These are phyloP conservation scores for Trogon melanurus DNA, from an alignment of 2,113 vertebrate species.

Conservation along the genomic window DNA sequence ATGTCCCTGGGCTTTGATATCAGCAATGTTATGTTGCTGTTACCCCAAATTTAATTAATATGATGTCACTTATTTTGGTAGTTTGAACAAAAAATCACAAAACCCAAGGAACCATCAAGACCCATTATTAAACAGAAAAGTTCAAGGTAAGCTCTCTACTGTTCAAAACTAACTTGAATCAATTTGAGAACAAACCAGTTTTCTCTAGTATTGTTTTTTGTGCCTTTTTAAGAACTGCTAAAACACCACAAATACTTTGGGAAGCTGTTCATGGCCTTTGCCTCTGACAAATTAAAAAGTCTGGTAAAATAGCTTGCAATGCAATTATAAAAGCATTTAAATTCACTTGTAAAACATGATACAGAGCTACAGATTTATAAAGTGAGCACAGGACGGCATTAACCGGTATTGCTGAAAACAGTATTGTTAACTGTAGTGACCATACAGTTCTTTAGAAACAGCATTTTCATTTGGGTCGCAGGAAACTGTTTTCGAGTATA, in stretches of 20 bases:
- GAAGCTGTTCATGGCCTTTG: not conserved
- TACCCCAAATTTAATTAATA: not conserved
- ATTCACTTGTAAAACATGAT: not conserved
- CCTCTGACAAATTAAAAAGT: not conserved
- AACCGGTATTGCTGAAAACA: not conserved
- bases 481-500: not conserved
- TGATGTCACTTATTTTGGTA: conserved; percentile 63
- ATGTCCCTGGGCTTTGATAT: not conserved
- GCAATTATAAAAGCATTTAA: not conserved
- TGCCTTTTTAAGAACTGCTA: not conserved
- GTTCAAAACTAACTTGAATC: not conserved
- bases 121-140: conserved; percentile 84
- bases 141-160: conserved; percentile 83
- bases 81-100: conserved; percentile 87
- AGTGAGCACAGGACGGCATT: not conserved
- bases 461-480: not conserved
- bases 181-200: not conserved
- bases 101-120: conserved; percentile 74
- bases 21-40: not conserved
- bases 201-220: not conserved
- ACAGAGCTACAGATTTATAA: not conserved
- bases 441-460: not conserved
- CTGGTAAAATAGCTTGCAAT: not conserved
- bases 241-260: not conserved
- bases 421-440: not conserved